Conservation (phyloP, 2,888 invertebrate genomes). For the Salticus scenicus region DNA sequence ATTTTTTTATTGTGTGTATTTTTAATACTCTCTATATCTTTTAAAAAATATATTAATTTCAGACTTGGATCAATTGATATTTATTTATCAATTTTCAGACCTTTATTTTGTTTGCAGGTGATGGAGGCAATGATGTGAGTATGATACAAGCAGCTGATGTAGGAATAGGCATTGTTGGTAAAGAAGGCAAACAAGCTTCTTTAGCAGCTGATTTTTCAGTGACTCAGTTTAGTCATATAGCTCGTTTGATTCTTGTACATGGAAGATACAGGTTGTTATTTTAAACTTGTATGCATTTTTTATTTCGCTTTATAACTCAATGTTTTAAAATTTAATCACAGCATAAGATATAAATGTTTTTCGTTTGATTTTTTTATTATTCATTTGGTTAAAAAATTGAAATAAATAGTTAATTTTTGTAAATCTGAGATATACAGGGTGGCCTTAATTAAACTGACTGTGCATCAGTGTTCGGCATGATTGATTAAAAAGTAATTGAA, state of each 20-base stretch:
- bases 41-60: too few species aligned
- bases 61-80: too few species aligned
- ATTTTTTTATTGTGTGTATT: too few species aligned
- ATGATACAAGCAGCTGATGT: slow-evolving; percentile 80
- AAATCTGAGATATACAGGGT: too few species aligned
- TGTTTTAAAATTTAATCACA: too few species aligned
- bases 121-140: slow-evolving; percentile 84
- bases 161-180: slow-evolving; percentile 90
- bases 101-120: slow-evolving; percentile 75
- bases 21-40: too few species aligned
- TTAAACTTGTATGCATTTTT: background rate
- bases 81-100: background rate
- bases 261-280: slow-evolving; percentile 83
- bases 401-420: too few species aligned
- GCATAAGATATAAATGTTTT: background rate
- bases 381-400: too few species aligned
- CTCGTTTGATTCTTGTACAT: slow-evolving; percentile 88
- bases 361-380: background rate
- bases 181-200: slow-evolving; percentile 81
- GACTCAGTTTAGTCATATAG: slow-evolving; percentile 89
- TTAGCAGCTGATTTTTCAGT: slow-evolving; percentile 98
- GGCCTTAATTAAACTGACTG: too few species aligned
- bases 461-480: too few species aligned
- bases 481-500: too few species aligned
- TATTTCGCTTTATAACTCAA: background rate